phyloP scores from a whole-genome alignment of 2,113 vertebrate genomes.

The Aphelocoma coerulescens region DNA sequence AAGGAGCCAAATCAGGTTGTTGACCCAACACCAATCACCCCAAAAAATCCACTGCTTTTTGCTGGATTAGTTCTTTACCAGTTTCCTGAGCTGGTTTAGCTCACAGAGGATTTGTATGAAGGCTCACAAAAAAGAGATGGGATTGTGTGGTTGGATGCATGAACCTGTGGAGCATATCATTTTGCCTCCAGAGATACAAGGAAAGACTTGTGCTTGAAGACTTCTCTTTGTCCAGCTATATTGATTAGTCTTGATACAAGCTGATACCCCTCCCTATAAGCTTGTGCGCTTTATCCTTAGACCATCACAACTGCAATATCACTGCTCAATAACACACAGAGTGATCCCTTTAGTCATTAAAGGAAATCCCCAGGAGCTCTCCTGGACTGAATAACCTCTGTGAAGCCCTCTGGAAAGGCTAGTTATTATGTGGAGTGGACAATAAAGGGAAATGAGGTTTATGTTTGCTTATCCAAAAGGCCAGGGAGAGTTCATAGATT shows the following conservation, averaged over 20 bases:
- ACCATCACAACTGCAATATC: neutral
- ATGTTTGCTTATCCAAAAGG: constrained; percentile 46
- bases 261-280: neutral
- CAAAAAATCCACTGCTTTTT: neutral
- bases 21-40: neutral
- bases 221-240: neutral
- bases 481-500: constrained; percentile 64
- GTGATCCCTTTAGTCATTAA: neutral
- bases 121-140: neutral
- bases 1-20: neutral
- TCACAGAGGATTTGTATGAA: neutral
- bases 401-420: constrained; percentile 42
- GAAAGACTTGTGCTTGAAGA: neutral
- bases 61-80: neutral
- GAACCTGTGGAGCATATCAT: neutral
- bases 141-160: neutral
- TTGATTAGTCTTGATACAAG: neutral
- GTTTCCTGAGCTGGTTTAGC: neutral
- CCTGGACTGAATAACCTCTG: constrained; percentile 22
- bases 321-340: neutral
- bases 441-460: constrained; percentile 71
- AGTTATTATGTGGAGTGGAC: constrained; percentile 42
- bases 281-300: neutral
- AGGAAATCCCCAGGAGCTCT: constrained; percentile 64
- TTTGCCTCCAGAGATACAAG: neutral